Evolutionary conservation across 2,113 vertebrate genomes (phyloP).

Genomic region (Oryzias melastigma): DNA sequence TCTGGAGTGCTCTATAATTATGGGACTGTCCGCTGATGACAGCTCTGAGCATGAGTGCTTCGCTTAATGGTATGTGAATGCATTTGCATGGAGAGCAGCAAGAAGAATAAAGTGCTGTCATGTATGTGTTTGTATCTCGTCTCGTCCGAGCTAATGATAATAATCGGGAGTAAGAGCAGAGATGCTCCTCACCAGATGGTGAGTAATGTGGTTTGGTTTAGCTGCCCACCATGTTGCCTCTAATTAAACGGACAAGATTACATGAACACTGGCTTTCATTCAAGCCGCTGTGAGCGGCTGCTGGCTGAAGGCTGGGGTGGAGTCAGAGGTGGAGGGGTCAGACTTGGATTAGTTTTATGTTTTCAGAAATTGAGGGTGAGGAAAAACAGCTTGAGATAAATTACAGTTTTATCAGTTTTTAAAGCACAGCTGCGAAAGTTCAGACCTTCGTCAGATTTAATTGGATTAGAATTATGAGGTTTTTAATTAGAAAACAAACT

Average conservation of each 20-base stretch:
- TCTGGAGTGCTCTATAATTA: slow-evolving; percentile 21
- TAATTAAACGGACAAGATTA: slow-evolving; percentile 78
- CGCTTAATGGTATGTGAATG: slow-evolving; percentile 42
- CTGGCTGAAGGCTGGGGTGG: slow-evolving; percentile 12
- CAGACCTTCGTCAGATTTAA: too few relatives aligned
- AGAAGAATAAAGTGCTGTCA: slow-evolving; percentile 71
- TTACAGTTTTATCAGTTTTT: too few relatives aligned
- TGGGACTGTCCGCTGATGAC: slow-evolving; percentile 30
- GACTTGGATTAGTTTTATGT: background rate
- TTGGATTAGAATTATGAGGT: too few relatives aligned
- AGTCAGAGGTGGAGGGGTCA: slow-evolving; percentile 25
- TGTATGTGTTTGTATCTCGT: slow-evolving; percentile 68
- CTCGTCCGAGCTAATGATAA: slow-evolving; percentile 66
- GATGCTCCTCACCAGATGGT: slow-evolving; percentile 68
- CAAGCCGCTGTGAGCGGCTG: slow-evolving; percentile 55
- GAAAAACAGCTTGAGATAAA: too few relatives aligned
- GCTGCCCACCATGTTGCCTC: slow-evolving; percentile 67
- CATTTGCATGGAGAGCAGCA: slow-evolving; percentile 62
- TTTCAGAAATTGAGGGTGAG: too few relatives aligned
- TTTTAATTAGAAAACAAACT: too few relatives aligned
- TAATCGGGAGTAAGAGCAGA: slow-evolving; percentile 57
- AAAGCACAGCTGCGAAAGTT: too few relatives aligned
- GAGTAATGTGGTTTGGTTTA: slow-evolving; percentile 69
- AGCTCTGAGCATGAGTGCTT: slow-evolving; percentile 4
- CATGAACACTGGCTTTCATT: slow-evolving; percentile 58